A percentile compares a stretch with the other conserved stretches of the same genome.
Evolutionary conservation across 1,140 invertebrate species (phyloP).

Genomic region (Rhagoletis zephyria): DNA sequence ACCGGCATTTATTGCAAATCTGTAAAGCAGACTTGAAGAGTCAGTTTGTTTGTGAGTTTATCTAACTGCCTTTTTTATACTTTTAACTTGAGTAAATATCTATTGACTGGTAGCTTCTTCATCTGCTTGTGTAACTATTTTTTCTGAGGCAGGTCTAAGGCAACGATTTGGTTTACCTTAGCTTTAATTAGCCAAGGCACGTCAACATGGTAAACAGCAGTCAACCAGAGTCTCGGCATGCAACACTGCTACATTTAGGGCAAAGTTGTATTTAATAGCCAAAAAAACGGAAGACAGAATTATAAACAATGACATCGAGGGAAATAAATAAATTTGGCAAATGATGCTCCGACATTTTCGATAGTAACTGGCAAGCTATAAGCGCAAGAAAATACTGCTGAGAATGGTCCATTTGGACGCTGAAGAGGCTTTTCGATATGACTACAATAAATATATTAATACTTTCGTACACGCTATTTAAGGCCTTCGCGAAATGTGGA

Average conservation of each 20-base stretch:
- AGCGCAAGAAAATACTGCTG: too few species aligned
- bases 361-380: too few species aligned
- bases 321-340: too few species aligned
- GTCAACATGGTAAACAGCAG: slow-evolving; percentile 24
- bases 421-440: too few species aligned
- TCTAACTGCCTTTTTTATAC: background rate
- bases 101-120: slow-evolving; percentile 3
- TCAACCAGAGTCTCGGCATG: slow-evolving; percentile 15
- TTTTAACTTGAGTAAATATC: background rate
- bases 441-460: too few species aligned
- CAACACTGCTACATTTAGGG: slow-evolving; percentile 28
- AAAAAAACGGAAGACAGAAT: background rate
- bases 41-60: background rate
- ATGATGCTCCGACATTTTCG: too few species aligned
- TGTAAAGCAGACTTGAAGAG: too few species aligned
- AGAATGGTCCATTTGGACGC: too few species aligned
- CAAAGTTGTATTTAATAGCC: background rate
- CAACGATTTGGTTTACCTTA: slow-evolving; percentile 12
- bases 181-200: slow-evolving; percentile 37
- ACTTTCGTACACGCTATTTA: too few species aligned
- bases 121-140: background rate
- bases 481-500: too few species aligned
- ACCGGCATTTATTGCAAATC: background rate
- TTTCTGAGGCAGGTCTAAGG: background rate
- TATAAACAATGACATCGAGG: background rate